Percentiles rank a stretch among this genome's conserved stretches.
Conservation (phyloP, 37 sponge, comb jelly and placozoan genomes). For the Chondrilla cf. caribensis region DNA sequence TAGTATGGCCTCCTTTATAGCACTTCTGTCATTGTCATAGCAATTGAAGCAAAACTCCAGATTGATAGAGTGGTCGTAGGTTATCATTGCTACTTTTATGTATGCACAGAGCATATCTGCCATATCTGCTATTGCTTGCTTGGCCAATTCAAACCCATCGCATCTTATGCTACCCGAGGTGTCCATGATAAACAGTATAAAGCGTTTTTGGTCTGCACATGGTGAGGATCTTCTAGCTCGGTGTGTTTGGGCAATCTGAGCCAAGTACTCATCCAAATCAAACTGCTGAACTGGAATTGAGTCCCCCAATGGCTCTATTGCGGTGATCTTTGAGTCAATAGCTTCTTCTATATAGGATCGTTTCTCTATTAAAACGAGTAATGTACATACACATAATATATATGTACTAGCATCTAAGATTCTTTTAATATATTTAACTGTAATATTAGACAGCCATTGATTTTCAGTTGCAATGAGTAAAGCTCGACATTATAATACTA, state of each 20-base stretch:
- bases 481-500: too few relatives aligned
- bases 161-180: constrained; percentile 10
- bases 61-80: constrained; percentile 7
- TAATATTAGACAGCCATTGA: too few relatives aligned
- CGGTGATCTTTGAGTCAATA: too few relatives aligned
- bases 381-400: too few relatives aligned
- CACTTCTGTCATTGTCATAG: neutral
- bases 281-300: neutral
- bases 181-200: constrained; percentile 4
- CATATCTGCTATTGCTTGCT: neutral
- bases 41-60: constrained; percentile 46
- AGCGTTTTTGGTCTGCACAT: neutral
- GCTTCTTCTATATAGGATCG: too few relatives aligned
- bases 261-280: neutral
- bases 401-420: too few relatives aligned
- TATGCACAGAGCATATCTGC: neutral
- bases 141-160: neutral
- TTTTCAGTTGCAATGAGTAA: too few relatives aligned
- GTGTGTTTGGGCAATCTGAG: neutral
- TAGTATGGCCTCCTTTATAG: neutral
- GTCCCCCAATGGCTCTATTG: too few relatives aligned
- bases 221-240: neutral
- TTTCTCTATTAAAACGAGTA: too few relatives aligned
- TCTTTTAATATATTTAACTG: too few relatives aligned
- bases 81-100: constrained; percentile 24